Evolutionary conservation across 2,888 invertebrate genomes (phyloP), one percentile per base, ranked within the genome.

Genomic region (Drosophila vallismaia): DNA sequence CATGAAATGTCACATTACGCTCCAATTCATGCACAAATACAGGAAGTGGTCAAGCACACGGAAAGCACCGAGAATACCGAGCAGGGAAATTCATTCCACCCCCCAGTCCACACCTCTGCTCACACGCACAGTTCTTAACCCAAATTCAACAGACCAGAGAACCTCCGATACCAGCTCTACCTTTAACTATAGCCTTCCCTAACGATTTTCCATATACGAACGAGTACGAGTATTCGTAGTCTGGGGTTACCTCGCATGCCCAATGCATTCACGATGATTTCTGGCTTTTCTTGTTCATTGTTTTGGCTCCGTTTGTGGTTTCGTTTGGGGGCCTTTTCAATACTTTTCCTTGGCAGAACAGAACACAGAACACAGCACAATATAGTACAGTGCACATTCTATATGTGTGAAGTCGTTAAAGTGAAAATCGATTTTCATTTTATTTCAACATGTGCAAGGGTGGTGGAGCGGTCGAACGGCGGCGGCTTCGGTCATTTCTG

Each of bases 381-480:
- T 8, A 12, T 26, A 46, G 40, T 19, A n/a, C 46, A 48, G 44
- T 75, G 73, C 50, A 42, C 12, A 42, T 19, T 19, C 40, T 42
- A 42, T 79, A 79, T 77, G 75, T 78, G 82, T 85, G 79, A 88
- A 87, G 87, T 88, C 84, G 81, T 83, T 88, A 88, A 87, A 87
- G 77, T 85, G 86, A 88, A 87, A 88, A 87, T 87, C 87, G 87
- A 87, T 87, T 87, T 83, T 76, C 76, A 83, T 72, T 80, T 79
- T 83, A 87, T 86, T 86, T 81, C 77, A 76, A 62, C 72, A 71
- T 71, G 76, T 82, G 81, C 75, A 72, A 71, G 86, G 58, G 46
- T 36, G 49, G 57, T 12, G 52, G 19, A 19, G 19, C 19, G 19
- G 19, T 19, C 19, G 19, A 19, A 28, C 10, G 33, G 38, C n/a